phyloP scores from a whole-genome alignment of 1,140 invertebrate species.

The Drosophila tani region DNA sequence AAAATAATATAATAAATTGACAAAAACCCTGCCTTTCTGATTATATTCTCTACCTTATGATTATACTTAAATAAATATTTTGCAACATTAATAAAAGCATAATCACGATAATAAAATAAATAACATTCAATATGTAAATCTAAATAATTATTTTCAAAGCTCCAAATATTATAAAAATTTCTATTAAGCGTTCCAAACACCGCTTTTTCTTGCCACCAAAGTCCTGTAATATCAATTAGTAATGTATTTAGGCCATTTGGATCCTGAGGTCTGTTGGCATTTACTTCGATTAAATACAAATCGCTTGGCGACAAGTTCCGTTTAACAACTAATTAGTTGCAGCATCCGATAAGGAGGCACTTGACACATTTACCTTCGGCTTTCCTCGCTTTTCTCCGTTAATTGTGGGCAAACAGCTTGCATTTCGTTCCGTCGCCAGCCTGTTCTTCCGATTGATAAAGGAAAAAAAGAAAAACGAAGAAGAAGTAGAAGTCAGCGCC shows the following conservation, averaged over 20 bases:
- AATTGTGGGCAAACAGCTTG: slow-evolving; percentile 36
- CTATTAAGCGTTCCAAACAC: background rate
- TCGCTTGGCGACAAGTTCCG: slow-evolving; percentile 31
- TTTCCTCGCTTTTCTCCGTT: slow-evolving; percentile 29
- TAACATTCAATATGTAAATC: too few relatives aligned
- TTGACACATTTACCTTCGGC: slow-evolving; percentile 41
- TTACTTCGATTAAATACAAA: slow-evolving; percentile 8
- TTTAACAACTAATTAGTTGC: slow-evolving; percentile 26
- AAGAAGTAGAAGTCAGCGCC: background rate
- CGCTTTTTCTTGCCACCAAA: background rate
- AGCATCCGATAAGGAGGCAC: slow-evolving; percentile 23
- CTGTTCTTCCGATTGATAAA: slow-evolving; percentile 26
- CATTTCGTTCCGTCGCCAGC: slow-evolving; percentile 28
- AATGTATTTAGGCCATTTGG: slow-evolving; percentile 1
- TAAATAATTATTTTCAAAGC: too few relatives aligned
- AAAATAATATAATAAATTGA: too few relatives aligned
- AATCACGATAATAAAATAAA: too few relatives aligned
- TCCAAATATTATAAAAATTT: too few relatives aligned
- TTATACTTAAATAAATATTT: too few relatives aligned
- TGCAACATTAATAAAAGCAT: too few relatives aligned
- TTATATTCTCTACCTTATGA: too few relatives aligned
- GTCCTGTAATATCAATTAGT: background rate
- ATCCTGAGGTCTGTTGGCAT: background rate
- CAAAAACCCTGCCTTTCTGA: too few relatives aligned
- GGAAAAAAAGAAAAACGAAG: background rate